Evolutionary conservation across 2,113 vertebrate genomes (phyloP), one percentile per base, ranked within the genome.

Genomic region (Zosterops lateralis): DNA sequence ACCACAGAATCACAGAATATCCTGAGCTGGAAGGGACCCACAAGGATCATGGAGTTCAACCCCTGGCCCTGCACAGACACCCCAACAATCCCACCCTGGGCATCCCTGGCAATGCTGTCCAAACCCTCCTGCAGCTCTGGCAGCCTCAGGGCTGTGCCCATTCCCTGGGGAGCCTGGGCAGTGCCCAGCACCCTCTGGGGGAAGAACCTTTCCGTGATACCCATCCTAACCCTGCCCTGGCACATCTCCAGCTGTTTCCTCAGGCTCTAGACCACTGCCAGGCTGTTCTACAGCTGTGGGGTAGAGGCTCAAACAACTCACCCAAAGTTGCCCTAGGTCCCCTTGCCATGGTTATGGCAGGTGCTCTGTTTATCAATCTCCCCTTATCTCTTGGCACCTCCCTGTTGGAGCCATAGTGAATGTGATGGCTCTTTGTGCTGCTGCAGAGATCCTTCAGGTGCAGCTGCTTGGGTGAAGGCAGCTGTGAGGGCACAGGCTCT

Each of bases 61-160:
- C 6, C 29, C 25, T 31, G 40, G 4, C 38, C 29, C 40, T 82
- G 54, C 62, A 10, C 40, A 48, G 51, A 14, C 48, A 6, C 3
- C 16, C 45, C 54, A 75, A 3, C n/a, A 82, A 3, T 1, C 47
- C 47, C 47, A 25, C 6, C 29, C 38, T 61, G 61, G 0, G 32
- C 34, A 56, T 48, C 70, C 38, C n/a, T 60, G 32, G 3, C 0
- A 18, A 9, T 0, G 0, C 0, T 58, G 22, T n/a, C 8, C 38
- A 38, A 60, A n/a, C 0, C 0, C 14, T 54, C 13, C 47, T 31
- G 3, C 24, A 8, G 86, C 70, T 61, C 40, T 75, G 62, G 4
- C 40, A 67, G 24, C 16, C 16, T 38, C 1, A 1, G n/a, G 38
- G 16, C 15, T 0, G 6, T 76, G 48, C 5, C 62, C 61, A 40